Base-by-base conservation (phyloP, 2,888 invertebrate species). In the Amphiduros pacificus region DNA sequence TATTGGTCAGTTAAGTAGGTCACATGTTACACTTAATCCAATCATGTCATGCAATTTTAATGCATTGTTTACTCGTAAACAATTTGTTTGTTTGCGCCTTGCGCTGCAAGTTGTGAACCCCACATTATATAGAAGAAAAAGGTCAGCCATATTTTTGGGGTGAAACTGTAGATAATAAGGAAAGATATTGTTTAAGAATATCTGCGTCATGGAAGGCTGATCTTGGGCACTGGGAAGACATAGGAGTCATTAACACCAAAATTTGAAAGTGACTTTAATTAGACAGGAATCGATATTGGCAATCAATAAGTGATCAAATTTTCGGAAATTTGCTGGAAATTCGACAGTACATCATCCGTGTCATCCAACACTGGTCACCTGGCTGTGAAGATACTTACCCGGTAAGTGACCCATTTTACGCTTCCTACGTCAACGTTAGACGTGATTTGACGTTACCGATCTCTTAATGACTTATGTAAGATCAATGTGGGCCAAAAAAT, bases 11-110 rank as follows among this genome's bases (percentile, higher is more conserved):
- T 29, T 22, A 60, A 53, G 41, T 54, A 26, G 53, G 54, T 60
- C 60, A 60, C 60, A 60, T 60, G 60, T 36, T 44, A 54, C 48
- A 36, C 53, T 54, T 54, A 60, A 60, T 60, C 60, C 60, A 60
- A 60, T 60, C 60, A 54, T 60, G 53, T 28, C 60, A 60, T 60
- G 60, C 53, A 60, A 60, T 54, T 54, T 60, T 60, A 54, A 60
- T 60, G 48, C 52, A 53, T 73, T 75, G 74, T 74, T 75, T 75
- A 75, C 72, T n/a, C 64, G 72, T 74, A 73, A 75, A 74, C 73
- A 75, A 75, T 64, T 75, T 75, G 73, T 74, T 75, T 75, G 73
- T 75, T 76, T 74, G 74, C 76, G 71, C 76, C 74, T 62, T 76
- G 75, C 68, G 68, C 65, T 67, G 70, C 70, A 65, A 72, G 64